Evolutionary conservation across 2,888 invertebrate genomes (phyloP), one percentile per base, ranked within the genome.

Genomic region (Tipula vernalis): DNA sequence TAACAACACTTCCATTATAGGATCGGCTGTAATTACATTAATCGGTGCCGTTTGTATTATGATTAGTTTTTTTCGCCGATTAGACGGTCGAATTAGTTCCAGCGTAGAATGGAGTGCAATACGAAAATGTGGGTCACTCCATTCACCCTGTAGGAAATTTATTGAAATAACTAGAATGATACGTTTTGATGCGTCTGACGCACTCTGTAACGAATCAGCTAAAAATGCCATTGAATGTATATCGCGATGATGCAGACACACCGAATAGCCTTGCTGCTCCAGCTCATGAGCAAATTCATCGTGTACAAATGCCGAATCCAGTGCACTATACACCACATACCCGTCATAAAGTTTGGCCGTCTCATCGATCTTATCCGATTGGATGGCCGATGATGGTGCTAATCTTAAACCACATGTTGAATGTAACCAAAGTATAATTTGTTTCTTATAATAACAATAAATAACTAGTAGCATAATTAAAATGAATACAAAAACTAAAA

Each of bases 241-340:
- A 57, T 86, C 86, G 39, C 86, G 86, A 90, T 92, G 96, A 92
- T 92, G 94, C 92, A 92, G 96, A 93, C 92, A 95, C 88, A 95
- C 92, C 89, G 95, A 95, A 88, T 92, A 92, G 87, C 93, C 93
- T 88, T 91, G 91, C 89, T 95, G 95, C 91, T 97, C 96, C 88
- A 97, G 91, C 89, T 96, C 96, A 89, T 91, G 95, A 92, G 92
- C 96, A 89, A 92, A 95, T 91, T 92, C 95, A 91, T 92, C 94
- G 91, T 91, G 95, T 93, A 94, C 94, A 89, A 93, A 95, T 93
- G 92, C 95, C 91, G 93, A 96, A 93, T 97, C 97, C 89, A 95
- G 94, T 89, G 95, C 94, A 91, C 96, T 96, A 92, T 97, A 97
- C 88, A 96, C 95, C 90, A 98, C 94, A 92, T 97, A 97, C 87